These are phyloP conservation scores for Melanocharis versteri DNA, from an alignment of 2,113 vertebrate genomes.

Conservation along the genomic window DNA sequence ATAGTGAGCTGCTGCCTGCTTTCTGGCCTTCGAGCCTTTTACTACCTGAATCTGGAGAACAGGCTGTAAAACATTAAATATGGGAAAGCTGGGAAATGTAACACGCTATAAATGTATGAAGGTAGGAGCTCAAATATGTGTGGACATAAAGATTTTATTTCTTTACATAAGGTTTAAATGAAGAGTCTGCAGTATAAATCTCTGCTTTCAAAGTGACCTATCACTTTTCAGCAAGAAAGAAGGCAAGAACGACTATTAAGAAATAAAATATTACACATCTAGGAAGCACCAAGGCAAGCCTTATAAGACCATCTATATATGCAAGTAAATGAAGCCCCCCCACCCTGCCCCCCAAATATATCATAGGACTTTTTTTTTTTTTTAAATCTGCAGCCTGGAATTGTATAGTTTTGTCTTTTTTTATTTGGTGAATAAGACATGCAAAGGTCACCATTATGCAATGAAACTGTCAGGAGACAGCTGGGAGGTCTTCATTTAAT, in stretches of 20 bases:
- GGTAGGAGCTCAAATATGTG: constrained; percentile 58
- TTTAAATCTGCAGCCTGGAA: background rate
- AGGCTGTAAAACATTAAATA: constrained; percentile 65
- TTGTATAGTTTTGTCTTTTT: background rate
- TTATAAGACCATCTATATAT: background rate
- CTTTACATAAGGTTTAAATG: constrained; percentile 68
- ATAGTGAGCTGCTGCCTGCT: constrained; percentile 21
- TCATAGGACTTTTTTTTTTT: background rate
- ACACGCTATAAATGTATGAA: constrained; percentile 59
- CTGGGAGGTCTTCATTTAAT: constrained; percentile 53
- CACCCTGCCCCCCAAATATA: background rate
- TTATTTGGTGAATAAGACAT: background rate
- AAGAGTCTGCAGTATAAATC: constrained; percentile 51
- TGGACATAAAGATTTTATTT: constrained; percentile 71
- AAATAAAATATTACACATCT: constrained; percentile 21
- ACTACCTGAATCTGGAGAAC: constrained; percentile 65
- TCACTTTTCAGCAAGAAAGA: constrained; percentile 53
- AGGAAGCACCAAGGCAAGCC: background rate
- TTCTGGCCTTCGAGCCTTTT: constrained; percentile 50
- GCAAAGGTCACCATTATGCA: background rate
- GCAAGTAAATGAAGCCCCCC: background rate
- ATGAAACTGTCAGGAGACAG: constrained; percentile 49
- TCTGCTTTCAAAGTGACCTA: constrained; percentile 50
- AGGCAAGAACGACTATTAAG: constrained; percentile 15
- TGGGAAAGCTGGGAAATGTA: constrained; percentile 69